phyloP scores from a whole-genome alignment of 1,140 invertebrate genomes.

The Batillaria attramentaria region DNA sequence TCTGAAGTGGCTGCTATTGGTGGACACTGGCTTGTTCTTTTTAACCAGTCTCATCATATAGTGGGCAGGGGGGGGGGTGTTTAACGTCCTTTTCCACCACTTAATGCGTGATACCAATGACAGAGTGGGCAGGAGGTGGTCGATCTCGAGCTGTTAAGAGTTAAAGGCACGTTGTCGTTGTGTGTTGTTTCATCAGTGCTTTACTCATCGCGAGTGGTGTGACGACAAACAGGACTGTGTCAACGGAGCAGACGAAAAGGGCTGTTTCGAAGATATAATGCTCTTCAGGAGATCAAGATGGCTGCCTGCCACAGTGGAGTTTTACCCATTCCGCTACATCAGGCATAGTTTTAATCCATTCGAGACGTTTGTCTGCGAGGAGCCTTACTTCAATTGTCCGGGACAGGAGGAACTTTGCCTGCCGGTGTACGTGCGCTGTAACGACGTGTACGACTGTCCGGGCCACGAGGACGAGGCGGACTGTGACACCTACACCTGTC shows the following conservation, averaged over 20 bases:
- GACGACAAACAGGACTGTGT: not conserved
- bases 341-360: not conserved
- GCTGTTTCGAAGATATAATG: not conserved
- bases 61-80: too few relatives aligned
- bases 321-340: too few relatives aligned
- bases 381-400: not conserved
- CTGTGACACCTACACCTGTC: not conserved
- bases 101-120: too few relatives aligned
- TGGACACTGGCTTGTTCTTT: too few relatives aligned
- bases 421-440: not conserved
- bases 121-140: too few relatives aligned
- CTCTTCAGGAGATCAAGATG: not conserved
- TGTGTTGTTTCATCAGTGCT: too few relatives aligned
- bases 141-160: too few relatives aligned
- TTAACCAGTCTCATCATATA: too few relatives aligned
- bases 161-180: too few relatives aligned
- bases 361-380: not conserved
- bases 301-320: not conserved
- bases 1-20: too few relatives aligned
- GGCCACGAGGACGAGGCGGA: not conserved
- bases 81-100: too few relatives aligned
- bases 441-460: not conserved
- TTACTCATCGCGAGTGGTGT: too few relatives aligned
- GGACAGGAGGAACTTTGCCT: not conserved
- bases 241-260: not conserved